Conservation (phyloP, 1,140 invertebrate genomes). For the Eulimnadia texana region DNA sequence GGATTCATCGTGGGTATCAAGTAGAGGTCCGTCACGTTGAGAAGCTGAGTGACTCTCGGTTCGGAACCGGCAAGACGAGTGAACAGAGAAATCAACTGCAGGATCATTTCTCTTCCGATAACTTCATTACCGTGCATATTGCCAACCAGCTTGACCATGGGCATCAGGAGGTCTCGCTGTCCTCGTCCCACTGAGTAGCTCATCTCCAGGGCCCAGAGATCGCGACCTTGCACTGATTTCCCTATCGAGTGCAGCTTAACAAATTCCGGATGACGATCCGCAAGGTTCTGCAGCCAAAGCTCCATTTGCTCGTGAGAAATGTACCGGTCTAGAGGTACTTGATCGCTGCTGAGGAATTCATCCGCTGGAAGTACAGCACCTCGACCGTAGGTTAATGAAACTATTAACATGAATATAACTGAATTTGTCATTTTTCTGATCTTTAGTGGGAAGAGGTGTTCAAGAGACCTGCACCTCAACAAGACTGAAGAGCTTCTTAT, state of each 20-base stretch:
- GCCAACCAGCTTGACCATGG: slow-evolving; percentile 80
- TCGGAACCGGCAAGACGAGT: slow-evolving; percentile 31
- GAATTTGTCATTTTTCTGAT: no score
- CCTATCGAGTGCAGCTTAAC: slow-evolving; percentile 61
- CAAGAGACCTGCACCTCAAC: no score
- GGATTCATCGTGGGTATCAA: slow-evolving; percentile 86
- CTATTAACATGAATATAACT: no score
- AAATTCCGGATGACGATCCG: slow-evolving; percentile 41
- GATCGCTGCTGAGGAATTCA: not conserved
- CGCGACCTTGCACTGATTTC: slow-evolving; percentile 55
- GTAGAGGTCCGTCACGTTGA: slow-evolving; percentile 73
- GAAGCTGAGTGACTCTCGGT: slow-evolving; percentile 45
- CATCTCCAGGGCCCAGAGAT: slow-evolving; percentile 66
- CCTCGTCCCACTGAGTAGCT: slow-evolving; percentile 44
- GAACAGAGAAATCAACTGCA: slow-evolving; percentile 73
- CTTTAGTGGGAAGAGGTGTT: no score
- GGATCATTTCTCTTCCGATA: slow-evolving; percentile 70
- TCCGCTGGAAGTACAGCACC: no score
- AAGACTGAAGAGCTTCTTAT: no score
- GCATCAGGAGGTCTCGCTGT: slow-evolving; percentile 42
- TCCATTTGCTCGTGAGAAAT: slow-evolving; percentile 24
- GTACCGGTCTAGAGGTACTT: slow-evolving; percentile 19
- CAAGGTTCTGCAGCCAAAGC: slow-evolving; percentile 22
- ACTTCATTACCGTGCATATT: slow-evolving; percentile 99
- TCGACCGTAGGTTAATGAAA: no score